A percentile compares a stretch with the other conserved stretches of the same genome.
Conservation (phyloP, 2,888 invertebrate species). For the Diplazon laetatorius region DNA sequence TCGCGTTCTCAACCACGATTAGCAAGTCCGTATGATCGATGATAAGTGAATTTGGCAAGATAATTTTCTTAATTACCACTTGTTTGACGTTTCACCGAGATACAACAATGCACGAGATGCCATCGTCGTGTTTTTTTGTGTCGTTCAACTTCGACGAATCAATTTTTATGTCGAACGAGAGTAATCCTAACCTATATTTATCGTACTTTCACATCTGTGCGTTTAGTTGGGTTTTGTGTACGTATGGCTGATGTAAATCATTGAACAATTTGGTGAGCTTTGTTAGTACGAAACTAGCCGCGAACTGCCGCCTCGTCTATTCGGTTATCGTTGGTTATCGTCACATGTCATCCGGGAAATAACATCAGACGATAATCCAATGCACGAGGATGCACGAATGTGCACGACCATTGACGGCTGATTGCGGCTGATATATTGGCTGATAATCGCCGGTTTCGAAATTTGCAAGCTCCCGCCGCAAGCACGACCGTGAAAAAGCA, state of each 20-base stretch:
- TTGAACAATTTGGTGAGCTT: slow-evolving; percentile 30
- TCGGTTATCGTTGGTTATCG: too few species aligned
- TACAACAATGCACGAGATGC: slow-evolving; percentile 70
- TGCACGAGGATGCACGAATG: too few species aligned
- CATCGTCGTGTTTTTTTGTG: slow-evolving; percentile 69
- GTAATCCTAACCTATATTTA: too few species aligned
- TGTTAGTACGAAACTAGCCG: too few species aligned
- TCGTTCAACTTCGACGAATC: not conserved
- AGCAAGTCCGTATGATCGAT: slow-evolving; percentile 3
- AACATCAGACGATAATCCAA: too few species aligned
- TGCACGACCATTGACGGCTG: too few species aligned
- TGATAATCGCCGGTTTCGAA: too few species aligned
- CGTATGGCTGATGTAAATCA: slow-evolving; percentile 41
- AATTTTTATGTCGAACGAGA: not conserved
- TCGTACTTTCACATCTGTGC: slow-evolving; percentile 12
- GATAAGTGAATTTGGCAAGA: not conserved
- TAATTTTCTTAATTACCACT: slow-evolving; percentile 70
- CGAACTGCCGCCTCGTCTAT: too few species aligned
- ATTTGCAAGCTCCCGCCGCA: too few species aligned
- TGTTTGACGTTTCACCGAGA: slow-evolving; percentile 68
- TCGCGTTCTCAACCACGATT: not conserved
- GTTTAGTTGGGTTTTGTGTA: not conserved
- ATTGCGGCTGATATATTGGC: too few species aligned
- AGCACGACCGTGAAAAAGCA: too few species aligned
- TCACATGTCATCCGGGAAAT: too few species aligned